Conservation (phyloP, 2,888 invertebrate species). For the Eugnorisma glareosa region DNA sequence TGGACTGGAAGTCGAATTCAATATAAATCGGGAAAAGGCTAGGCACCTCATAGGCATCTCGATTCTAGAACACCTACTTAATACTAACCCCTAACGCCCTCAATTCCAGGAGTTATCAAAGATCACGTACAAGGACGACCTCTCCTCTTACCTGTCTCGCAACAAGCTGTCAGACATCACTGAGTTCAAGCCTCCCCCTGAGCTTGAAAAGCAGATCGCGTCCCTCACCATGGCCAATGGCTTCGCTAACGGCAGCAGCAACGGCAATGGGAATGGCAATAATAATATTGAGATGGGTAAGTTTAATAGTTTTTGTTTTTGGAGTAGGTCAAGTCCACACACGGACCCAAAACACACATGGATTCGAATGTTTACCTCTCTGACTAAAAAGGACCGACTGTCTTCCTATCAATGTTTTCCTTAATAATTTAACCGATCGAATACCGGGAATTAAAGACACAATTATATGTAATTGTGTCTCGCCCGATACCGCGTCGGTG, state of each 20-base stretch:
- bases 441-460: too few species aligned
- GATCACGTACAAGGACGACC: slow-evolving; percentile 90
- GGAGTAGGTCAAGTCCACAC: too few species aligned
- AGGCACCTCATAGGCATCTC: neutral
- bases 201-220: slow-evolving; percentile 83
- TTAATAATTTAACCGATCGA: neutral
- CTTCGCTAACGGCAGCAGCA: slow-evolving; percentile 80
- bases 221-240: slow-evolving; percentile 84
- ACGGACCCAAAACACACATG: neutral
- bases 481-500: too few species aligned
- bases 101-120: slow-evolving; percentile 85
- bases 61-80: neutral
- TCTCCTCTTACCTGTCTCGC: slow-evolving; percentile 84
- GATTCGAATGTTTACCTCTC: neutral
- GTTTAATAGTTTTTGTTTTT: slow-evolving; percentile 15
- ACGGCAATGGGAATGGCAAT: slow-evolving; percentile 27
- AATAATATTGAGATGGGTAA: slow-evolving; percentile 79
- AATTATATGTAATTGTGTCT: too few species aligned
- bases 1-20: neutral
- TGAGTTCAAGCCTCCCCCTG: slow-evolving; percentile 84
- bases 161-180: slow-evolving; percentile 83
- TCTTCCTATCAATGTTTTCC: neutral
- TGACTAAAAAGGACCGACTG: neutral
- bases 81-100: neutral
- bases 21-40: neutral